phyloP scores from a whole-genome alignment of 1,140 invertebrate species.

The Rhyzopertha dominica region DNA sequence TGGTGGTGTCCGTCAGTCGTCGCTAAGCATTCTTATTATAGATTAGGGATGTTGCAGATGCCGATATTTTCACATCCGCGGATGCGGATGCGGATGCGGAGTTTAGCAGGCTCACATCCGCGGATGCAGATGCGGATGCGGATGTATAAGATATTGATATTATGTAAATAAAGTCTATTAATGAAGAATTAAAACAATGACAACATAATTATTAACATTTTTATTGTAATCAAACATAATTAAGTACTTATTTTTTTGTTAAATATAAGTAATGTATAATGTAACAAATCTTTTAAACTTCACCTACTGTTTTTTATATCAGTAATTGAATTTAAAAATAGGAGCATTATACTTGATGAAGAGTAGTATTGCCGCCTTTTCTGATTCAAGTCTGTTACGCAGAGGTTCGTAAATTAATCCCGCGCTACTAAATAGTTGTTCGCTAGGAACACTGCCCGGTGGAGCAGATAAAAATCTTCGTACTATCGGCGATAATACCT shows the following conservation, averaged over 20 bases:
- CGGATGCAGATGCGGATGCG: slow-evolving; percentile 11
- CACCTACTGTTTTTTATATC: slow-evolving; percentile 14
- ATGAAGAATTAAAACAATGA: slow-evolving; percentile 19
- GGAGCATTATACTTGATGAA: slow-evolving; percentile 34
- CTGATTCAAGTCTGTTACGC: slow-evolving; percentile 23
- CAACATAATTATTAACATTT: slow-evolving; percentile 11
- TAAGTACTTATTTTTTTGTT: slow-evolving; percentile 3
- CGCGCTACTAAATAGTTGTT: slow-evolving; percentile 29
- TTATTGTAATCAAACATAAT: slow-evolving; percentile 4
- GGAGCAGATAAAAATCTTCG: slow-evolving; percentile 30
- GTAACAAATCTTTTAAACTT: too few species aligned
- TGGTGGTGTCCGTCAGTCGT: too few species aligned
- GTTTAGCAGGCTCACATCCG: slow-evolving; percentile 17
- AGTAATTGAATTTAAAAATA: slow-evolving; percentile 13
- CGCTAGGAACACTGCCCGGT: slow-evolving; percentile 31
- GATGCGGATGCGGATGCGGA: slow-evolving; percentile 15
- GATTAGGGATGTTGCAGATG: slow-evolving; percentile 16
- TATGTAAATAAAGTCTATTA: slow-evolving; percentile 16
- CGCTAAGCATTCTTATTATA: too few species aligned
- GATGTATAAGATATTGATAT: slow-evolving; percentile 16
- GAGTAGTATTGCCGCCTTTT: slow-evolving; percentile 31
- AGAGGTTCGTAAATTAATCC: slow-evolving; percentile 29
- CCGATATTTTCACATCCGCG: slow-evolving; percentile 21
- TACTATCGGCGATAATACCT: too few species aligned
- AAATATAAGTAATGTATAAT: too few species aligned